Percentiles rank a stretch among this genome's conserved stretches.
phyloP scores from a whole-genome alignment of 2,113 vertebrate genomes.

The Pollimyrus isidori region DNA sequence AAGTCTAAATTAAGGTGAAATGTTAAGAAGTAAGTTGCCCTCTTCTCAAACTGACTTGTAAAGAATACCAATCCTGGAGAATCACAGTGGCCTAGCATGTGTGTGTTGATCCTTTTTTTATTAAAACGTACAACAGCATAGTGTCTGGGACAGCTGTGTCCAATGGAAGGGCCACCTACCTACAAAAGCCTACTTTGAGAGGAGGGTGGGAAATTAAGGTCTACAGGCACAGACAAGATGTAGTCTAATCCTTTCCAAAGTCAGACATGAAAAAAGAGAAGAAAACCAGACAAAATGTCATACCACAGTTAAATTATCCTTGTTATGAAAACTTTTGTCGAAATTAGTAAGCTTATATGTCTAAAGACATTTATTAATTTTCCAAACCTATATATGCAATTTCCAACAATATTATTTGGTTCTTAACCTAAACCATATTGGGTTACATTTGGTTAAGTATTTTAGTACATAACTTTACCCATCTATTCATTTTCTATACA shows the following conservation, averaged over 20 bases:
- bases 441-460: not conserved
- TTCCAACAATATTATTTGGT: not conserved
- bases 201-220: constrained; percentile 10
- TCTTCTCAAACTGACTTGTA: not conserved
- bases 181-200: constrained; percentile 10
- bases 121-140: constrained; percentile 29
- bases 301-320: not conserved
- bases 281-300: not conserved
- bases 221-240: not conserved
- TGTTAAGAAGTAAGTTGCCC: not conserved
- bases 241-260: not conserved
- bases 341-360: not conserved
- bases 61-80: constrained; percentile 38
- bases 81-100: not conserved
- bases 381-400: not conserved
- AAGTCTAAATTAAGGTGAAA: not conserved
- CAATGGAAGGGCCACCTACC: constrained; percentile 12
- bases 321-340: not conserved
- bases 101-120: constrained; percentile 41
- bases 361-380: not conserved
- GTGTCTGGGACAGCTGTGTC: constrained; percentile 31
- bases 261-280: not conserved
- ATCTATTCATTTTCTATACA: not conserved
- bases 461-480: not conserved
- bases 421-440: not conserved